phyloP scores from a whole-genome alignment of 2,888 invertebrate species.

The Phania funesta region DNA sequence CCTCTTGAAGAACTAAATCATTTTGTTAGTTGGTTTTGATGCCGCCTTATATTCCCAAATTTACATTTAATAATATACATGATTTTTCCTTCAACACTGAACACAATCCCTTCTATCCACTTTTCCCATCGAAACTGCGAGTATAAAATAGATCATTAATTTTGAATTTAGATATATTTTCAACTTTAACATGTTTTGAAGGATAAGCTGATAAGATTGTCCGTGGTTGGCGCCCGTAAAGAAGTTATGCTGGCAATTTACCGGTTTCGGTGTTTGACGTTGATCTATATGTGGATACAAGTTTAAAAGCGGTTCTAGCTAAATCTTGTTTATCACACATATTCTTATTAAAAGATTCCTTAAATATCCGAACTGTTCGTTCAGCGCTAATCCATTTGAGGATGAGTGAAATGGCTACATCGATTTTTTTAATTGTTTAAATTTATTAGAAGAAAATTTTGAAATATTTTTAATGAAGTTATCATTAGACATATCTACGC shows the following conservation, averaged over 20 bases:
- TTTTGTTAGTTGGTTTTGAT: conserved; percentile 25
- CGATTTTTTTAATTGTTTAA: not conserved
- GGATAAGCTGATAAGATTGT: conserved; percentile 28
- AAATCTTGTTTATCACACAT: conserved; percentile 7
- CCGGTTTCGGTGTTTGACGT: conserved; percentile 18
- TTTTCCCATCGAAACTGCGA: conserved; percentile 24
- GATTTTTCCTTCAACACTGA: not conserved
- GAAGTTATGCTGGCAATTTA: conserved; percentile 36
- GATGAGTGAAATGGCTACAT: conserved; percentile 4
- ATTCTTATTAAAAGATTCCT: too few relatives aligned
- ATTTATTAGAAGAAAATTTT: not conserved
- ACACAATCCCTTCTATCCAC: conserved; percentile 17
- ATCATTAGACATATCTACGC: too few relatives aligned
- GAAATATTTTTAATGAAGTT: too few relatives aligned
- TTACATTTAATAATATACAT: conserved; percentile 6
- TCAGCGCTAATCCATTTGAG: conserved; percentile 16
- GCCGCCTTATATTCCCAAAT: not conserved
- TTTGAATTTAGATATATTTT: conserved; percentile 9
- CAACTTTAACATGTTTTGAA: not conserved
- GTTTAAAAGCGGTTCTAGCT: conserved; percentile 2
- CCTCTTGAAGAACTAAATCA: not conserved
- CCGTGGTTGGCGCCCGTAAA: conserved; percentile 36
- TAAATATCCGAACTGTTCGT: conserved; percentile 11
- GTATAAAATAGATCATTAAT: conserved; percentile 13
- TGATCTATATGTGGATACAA: conserved; percentile 22